Percentiles rank a stretch among this genome's conserved stretches.
These are phyloP conservation scores for Cyanoderma ruficeps DNA, from an alignment of 2,113 vertebrate species.

Conservation along the genomic window DNA sequence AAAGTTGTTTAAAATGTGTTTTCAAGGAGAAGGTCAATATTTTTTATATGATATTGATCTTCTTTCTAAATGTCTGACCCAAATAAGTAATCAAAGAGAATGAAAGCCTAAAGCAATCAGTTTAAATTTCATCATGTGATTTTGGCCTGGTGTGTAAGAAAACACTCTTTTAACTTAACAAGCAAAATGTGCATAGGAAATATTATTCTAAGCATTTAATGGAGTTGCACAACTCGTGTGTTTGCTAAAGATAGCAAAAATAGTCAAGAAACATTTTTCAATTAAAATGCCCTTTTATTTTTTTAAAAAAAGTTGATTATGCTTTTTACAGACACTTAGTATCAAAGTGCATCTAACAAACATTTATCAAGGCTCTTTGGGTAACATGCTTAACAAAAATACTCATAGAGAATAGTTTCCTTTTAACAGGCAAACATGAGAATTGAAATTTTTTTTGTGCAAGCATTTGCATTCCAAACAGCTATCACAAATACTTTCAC, in stretches of 20 bases:
- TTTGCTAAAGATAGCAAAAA: conserved; percentile 9
- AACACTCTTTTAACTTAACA: conserved; percentile 23
- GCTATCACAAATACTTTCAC: neutral
- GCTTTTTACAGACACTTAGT: neutral
- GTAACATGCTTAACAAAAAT: neutral
- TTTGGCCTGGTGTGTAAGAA: conserved; percentile 12
- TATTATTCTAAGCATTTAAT: conserved; percentile 34
- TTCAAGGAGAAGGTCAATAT: neutral
- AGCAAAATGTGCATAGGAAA: neutral
- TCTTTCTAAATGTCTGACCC: neutral
- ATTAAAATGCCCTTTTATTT: neutral
- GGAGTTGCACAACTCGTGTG: neutral
- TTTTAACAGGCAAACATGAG: neutral
- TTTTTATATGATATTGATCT: conserved; percentile 1
- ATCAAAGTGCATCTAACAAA: neutral
- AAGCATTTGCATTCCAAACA: neutral
- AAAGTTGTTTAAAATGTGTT: neutral
- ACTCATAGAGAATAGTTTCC: neutral
- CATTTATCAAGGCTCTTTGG: neutral
- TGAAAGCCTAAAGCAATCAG: neutral
- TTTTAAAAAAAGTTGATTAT: neutral
- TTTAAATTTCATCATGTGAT: neutral
- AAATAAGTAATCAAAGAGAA: conserved; percentile 14
- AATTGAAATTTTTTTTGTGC: neutral
- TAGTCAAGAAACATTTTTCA: neutral